Evolutionary conservation across 2,888 invertebrate genomes (phyloP), one percentile per base, ranked within the genome.

Genomic region (Allolobophora icterica): DNA sequence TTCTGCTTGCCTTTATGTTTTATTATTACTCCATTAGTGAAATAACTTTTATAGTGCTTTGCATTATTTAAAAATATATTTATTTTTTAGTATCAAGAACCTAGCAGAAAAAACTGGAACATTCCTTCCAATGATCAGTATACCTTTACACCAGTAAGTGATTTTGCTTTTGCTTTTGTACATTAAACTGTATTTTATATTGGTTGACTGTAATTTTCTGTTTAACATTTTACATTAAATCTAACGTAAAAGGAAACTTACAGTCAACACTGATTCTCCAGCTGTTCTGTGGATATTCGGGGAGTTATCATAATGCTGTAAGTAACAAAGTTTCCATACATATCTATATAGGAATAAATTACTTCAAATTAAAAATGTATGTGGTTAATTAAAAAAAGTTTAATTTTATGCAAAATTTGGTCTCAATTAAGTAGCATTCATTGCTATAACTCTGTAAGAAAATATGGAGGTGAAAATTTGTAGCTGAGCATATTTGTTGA

Each of bases 121-220:
- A 87, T 87, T 34, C 87, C 87, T n/a, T 87, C 87, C 87, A 35
- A 87, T 34, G 87, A 87, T 38, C 87, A 35, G 87, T 34, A 35
- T 35, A 35, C 1, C 87, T n/a, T 4, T 87, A 0, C 8, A 13
- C 71, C 30, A n/a, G 71, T 71, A n/a, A 71, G 71, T n/a, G 13
- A 52, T 52, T 52, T 52, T 52, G 24, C 6, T 24, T 24, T 52
- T 52, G 52, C 52, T 24, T 52, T 52, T 52, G 5, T 52, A 24
- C 21, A 6, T 52, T 24, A 52, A 52, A 52, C 24, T 52, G 21
- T 52, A 52, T 1, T 52, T 52, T 52, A 24, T 52, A 52, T 52
- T 52, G 24, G 52, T 24, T 71, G 13, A 71, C 58, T n/a, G 30
- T 71, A 30, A 71, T 71, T n/a, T 71, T 71, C 71, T 71, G 71